Percentiles rank a stretch among this genome's conserved stretches.
Evolutionary conservation across 2,797 vertebrate species (phyloP).

Genomic region (Argentina silus): DNA sequence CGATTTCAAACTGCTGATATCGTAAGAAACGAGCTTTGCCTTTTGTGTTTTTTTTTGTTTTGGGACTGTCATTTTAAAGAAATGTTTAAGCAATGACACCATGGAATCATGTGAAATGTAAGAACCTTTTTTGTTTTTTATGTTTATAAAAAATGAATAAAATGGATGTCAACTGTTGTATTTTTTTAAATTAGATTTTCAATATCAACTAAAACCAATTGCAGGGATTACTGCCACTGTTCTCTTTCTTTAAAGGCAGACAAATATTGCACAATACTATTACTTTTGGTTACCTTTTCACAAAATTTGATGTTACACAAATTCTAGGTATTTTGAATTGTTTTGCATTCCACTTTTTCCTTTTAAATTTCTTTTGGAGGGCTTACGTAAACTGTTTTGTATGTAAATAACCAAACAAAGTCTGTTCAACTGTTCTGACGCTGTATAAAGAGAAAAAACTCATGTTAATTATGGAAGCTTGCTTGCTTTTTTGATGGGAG

Average conservation of each 20-base stretch:
- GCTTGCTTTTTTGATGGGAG: slow-evolving; percentile 56
- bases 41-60: slow-evolving; percentile 65
- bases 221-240: slow-evolving; percentile 94
- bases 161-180: slow-evolving; percentile 71
- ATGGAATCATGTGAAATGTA: slow-evolving; percentile 59
- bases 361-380: slow-evolving; percentile 72
- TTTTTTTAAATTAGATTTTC: slow-evolving; percentile 80
- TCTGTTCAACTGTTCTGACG: slow-evolving; percentile 75
- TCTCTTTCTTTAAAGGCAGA: slow-evolving; percentile 83
- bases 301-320: slow-evolving; percentile 68
- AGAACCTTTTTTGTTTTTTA: slow-evolving; percentile 57
- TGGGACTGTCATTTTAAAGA: slow-evolving; percentile 68
- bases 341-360: slow-evolving; percentile 77
- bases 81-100: slow-evolving; percentile 65
- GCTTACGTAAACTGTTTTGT: slow-evolving; percentile 62
- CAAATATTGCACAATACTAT: slow-evolving; percentile 89
- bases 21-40: slow-evolving; percentile 64
- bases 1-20: slow-evolving; percentile 55
- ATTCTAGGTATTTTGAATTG: slow-evolving; percentile 64
- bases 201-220: slow-evolving; percentile 81
- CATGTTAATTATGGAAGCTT: slow-evolving; percentile 66
- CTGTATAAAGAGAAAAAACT: slow-evolving; percentile 72
- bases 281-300: slow-evolving; percentile 67
- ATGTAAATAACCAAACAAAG: slow-evolving; percentile 76
- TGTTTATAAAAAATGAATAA: slow-evolving; percentile 65